Evolutionary conservation across 2,888 invertebrate species (phyloP), one percentile per base, ranked within the genome.

Genomic region (Nymphalis polychloros): DNA sequence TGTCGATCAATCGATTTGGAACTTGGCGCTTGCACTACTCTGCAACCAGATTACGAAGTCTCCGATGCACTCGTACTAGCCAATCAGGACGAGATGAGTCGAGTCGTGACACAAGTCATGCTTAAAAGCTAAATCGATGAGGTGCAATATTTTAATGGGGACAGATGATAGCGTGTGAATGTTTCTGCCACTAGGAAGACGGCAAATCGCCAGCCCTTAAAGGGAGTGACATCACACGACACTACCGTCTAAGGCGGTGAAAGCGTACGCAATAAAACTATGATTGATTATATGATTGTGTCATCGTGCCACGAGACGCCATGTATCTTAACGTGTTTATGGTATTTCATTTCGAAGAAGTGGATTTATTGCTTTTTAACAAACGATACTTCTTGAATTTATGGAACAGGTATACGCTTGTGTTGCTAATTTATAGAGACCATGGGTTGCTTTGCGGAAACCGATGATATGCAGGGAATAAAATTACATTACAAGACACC

Each of bases 221-320:
- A 78, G 79, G 87, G 81, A 82, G 79, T 76, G 80, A 82, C 82
- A 82, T 83, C 80, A 80, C 77, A 76, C 76, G 71, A 75, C 69
- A 71, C 70, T 46, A 77, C 82, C 76, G 77, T 77, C 80, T 84
- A 83, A 79, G 85, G 77, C 79, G 78, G 84, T 79, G 85, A 87
- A 85, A 86, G 86, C 80, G 77, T 76, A 75, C 72, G 77, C 82
- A 80, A 83, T 83, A 81, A 81, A 82, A 78, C 77, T 82, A 83
- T 84, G 87, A 86, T 83, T 82, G 83, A 84, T 83, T 78, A 79
- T 79, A 79, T 78, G 73, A 74, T 74, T 74, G 73, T 74, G 74
- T 71, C 73, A 74, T 74, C 71, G 71, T 63, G 67, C 59, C 27
- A 68, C 55, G 60, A 67, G 70, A 61, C 60, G 63, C 72, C 62